phyloP scores from a whole-genome alignment of 92 coral and sea anemone species.

The Bergia sp. region DNA sequence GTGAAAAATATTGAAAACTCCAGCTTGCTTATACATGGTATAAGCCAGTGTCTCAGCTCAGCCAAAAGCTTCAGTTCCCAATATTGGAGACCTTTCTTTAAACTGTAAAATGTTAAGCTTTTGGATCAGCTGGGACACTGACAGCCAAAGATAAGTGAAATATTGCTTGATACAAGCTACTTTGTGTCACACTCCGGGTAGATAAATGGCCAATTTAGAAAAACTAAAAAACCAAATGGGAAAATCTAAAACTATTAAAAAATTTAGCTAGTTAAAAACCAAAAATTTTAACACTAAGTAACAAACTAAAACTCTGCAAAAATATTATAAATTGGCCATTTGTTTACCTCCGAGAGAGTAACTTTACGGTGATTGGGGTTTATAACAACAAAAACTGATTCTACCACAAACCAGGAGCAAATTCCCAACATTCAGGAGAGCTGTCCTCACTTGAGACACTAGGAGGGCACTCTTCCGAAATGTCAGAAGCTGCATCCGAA shows the following conservation, averaged over 20 bases:
- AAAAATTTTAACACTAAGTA: neutral
- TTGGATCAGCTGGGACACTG: slow-evolving; percentile 17
- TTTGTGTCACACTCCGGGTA: slow-evolving; percentile 28
- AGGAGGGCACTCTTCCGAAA: slow-evolving; percentile 57
- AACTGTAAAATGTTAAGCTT: neutral
- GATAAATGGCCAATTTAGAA: slow-evolving; percentile 39
- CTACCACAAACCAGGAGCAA: slow-evolving; percentile 49
- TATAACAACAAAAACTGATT: slow-evolving; percentile 40
- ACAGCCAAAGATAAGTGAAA: slow-evolving; percentile 1
- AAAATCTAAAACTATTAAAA: neutral
- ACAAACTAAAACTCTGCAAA: neutral
- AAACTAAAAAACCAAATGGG: neutral
- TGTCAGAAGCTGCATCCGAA: slow-evolving; percentile 65
- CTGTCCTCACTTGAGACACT: slow-evolving; percentile 51
- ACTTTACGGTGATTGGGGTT: slow-evolving; percentile 22
- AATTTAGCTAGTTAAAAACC: neutral
- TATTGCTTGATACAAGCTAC: slow-evolving; percentile 98
- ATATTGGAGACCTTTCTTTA: neutral
- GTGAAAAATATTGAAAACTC: slow-evolving; percentile 1
- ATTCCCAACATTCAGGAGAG: slow-evolving; percentile 40
- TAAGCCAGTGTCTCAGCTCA: slow-evolving; percentile 6
- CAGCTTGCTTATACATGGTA: slow-evolving; percentile 32
- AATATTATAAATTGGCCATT: slow-evolving; percentile 16
- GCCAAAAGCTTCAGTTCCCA: neutral
- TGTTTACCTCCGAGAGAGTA: slow-evolving; percentile 36